Base-by-base conservation (phyloP, 1,140 invertebrate genomes). In the Polyergus mexicanus region DNA sequence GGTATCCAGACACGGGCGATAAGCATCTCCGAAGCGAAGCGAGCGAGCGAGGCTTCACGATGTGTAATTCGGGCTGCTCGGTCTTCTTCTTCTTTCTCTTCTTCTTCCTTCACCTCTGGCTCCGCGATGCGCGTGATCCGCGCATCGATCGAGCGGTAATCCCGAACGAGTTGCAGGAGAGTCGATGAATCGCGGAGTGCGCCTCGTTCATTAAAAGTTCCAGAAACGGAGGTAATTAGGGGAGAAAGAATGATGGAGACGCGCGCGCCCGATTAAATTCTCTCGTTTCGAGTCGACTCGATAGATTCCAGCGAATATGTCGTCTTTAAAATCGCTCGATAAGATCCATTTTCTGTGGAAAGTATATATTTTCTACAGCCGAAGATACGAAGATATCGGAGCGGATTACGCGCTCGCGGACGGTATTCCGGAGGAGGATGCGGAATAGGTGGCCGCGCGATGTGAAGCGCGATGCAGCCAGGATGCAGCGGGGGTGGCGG, bases 1-100 rank as follows among this genome's bases (percentile, higher is more conserved):
- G 58, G 78, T 56, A 89, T 89, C 84, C 88, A 85, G 74, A n/a
- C 68, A 41, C 60, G 54, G 47, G 25, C 58, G 89, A 90, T 90
- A 90, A 90, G 84, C 74, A 90, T 90, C 89, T 88, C 13, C 65
- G 68, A 77, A 56, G 71, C 25, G 63, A 87, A 62, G 71, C 25
- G 63, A 89, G 51, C 60, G 88, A 88, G 86, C 35, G 84, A 41
- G 60, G 62, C 51, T 32, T 41, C 41, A 25, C 63, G 51, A 51
- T 84, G 89, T 91, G 89, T 90, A 90, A 90, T 90, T 90, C 89
- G 89, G 88, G 85, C 86, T 89, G 66, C 74, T 62, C 47, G 35
- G 66, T 66, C 25, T 58, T 66, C 63, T 47, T 66, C 22, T 76
- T 41, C 47, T 22, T 41, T 2, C 16, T 16, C 10, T 11, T 60